Conservation (phyloP, 2,113 vertebrate species). For the Numenius arquata region DNA sequence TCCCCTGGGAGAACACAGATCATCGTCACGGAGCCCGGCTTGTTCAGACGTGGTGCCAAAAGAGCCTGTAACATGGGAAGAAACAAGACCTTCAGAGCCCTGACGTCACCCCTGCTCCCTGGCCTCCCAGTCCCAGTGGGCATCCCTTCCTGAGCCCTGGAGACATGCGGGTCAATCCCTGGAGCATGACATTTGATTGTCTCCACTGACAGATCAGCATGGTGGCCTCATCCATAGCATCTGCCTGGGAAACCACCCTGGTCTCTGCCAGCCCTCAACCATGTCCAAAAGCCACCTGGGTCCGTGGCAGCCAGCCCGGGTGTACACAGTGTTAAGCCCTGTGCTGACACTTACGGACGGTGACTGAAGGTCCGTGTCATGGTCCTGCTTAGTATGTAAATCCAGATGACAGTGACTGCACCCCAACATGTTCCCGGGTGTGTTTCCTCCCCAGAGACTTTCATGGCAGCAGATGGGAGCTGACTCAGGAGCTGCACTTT, state of each 20-base stretch:
- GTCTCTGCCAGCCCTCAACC: neutral
- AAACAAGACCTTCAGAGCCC: neutral
- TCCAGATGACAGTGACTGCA: neutral
- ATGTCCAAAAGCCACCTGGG: fast-evolving
- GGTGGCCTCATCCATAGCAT: fast-evolving
- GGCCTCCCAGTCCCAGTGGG: neutral
- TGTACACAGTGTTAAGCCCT: neutral
- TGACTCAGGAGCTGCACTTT: neutral
- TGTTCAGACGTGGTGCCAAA: neutral
- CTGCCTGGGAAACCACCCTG: neutral
- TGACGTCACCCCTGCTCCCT: neutral
- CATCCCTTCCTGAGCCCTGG: neutral
- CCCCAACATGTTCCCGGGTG: fast-evolving
- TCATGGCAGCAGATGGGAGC: neutral
- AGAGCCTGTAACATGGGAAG: neutral
- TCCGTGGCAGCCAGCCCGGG: fast-evolving
- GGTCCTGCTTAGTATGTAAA: neutral
- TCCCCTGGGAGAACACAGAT: neutral
- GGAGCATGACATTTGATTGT: neutral
- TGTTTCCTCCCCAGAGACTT: fast-evolving
- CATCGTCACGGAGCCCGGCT: fast-evolving
- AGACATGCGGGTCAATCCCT: fast-evolving
- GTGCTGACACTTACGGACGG: neutral
- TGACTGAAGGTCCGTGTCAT: neutral
- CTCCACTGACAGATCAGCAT: neutral